phyloP scores from a whole-genome alignment of 1,140 invertebrate genomes.

The Branchinecta lynchi region DNA sequence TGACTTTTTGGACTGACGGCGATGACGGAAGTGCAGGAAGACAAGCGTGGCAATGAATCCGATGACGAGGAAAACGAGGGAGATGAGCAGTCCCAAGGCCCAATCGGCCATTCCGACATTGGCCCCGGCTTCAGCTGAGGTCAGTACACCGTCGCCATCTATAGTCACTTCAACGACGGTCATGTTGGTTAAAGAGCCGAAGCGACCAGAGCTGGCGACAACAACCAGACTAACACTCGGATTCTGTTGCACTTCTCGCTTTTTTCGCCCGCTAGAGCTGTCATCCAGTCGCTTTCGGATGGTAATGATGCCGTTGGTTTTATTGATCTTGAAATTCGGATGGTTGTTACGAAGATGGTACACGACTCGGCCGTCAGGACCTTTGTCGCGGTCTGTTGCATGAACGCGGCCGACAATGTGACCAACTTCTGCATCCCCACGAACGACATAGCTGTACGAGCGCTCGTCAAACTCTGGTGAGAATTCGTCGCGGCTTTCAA shows the following conservation, averaged over 20 bases:
- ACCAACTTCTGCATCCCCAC: conserved; percentile 51
- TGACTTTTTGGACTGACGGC: conserved; percentile 62
- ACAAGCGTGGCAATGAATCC: conserved; percentile 63
- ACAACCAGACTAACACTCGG: conserved; percentile 56
- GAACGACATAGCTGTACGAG: conserved; percentile 65
- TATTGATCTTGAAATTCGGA: conserved; percentile 76
- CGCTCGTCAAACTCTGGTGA: conserved; percentile 74
- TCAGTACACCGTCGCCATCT: conserved; percentile 40
- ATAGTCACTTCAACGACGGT: conserved; percentile 67
- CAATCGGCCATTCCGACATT: conserved; percentile 59
- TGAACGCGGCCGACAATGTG: conserved; percentile 67
- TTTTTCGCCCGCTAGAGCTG: conserved; percentile 33
- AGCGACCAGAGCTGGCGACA: conserved; percentile 67
- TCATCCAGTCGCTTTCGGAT: conserved; percentile 54
- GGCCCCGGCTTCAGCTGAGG: conserved; percentile 37
- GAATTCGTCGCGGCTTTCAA: conserved; percentile 83
- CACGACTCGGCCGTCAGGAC: conserved; percentile 73
- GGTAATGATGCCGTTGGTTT: conserved; percentile 69
- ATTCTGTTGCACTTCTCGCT: conserved; percentile 26
- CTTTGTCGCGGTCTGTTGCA: conserved; percentile 77
- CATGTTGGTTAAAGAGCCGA: conserved; percentile 66
- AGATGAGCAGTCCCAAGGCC: conserved; percentile 67
- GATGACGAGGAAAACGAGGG: conserved; percentile 58
- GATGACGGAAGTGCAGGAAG: conserved; percentile 64
- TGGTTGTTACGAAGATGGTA: conserved; percentile 70